These are phyloP conservation scores for Charanyca ferruginea DNA, from an alignment of 2,888 invertebrate genomes.

Conservation along the genomic window DNA sequence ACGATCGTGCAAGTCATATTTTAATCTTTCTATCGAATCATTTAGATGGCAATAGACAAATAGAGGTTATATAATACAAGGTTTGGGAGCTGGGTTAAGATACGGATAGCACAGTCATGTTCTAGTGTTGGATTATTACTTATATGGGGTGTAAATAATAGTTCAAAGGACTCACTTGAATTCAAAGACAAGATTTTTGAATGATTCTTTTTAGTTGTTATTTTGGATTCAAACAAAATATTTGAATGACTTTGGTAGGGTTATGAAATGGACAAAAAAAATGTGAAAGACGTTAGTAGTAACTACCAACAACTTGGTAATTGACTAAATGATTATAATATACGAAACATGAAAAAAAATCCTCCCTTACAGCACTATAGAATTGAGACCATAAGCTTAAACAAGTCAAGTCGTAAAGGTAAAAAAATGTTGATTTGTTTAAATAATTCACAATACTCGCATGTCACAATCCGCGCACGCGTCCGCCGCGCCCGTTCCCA, in stretches of 20 bases:
- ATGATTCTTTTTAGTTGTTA: background rate
- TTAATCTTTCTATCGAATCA: conserved; percentile 61
- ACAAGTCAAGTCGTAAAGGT: conserved; percentile 68
- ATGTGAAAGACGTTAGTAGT: too few relatives aligned
- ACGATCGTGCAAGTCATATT: conserved; percentile 65
- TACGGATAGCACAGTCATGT: conserved; percentile 35
- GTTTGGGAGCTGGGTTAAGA: conserved; percentile 52
- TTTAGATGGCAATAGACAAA: conserved; percentile 59
- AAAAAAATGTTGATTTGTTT: conserved; percentile 66
- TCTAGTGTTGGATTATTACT: conserved; percentile 17
- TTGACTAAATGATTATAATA: too few relatives aligned
- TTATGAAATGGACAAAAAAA: too few relatives aligned
- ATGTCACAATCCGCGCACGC: conserved; percentile 88
- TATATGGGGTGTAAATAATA: conserved; percentile 12
- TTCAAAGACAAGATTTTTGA: background rate
- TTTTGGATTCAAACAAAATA: background rate
- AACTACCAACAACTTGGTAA: background rate
- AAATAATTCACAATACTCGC: conserved; percentile 85
- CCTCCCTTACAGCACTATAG: background rate
- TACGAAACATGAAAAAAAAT: background rate
- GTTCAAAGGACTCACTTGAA: background rate
- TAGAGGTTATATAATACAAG: conserved; percentile 57
- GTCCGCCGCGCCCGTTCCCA: conserved; percentile 87
- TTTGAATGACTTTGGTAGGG: background rate
- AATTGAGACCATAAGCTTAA: conserved; percentile 44